phyloP scores from a whole-genome alignment of 2,888 invertebrate species.

The Globia sparganii region DNA sequence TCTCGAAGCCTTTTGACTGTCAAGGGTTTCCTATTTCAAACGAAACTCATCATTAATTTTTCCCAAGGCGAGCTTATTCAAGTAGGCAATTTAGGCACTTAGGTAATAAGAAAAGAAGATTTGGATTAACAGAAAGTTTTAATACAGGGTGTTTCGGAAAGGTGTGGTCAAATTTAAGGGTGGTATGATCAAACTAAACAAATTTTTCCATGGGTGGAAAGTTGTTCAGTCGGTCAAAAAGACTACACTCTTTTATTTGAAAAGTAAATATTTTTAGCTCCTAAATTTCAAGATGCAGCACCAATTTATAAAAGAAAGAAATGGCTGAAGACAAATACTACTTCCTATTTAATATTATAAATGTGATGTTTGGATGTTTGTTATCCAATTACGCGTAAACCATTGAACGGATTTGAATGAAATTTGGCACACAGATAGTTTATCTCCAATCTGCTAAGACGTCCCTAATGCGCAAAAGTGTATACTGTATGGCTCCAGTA shows the following conservation, averaged over 20 bases:
- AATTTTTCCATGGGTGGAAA: too few relatives aligned
- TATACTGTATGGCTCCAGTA: too few relatives aligned
- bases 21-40: neutral
- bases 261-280: neutral
- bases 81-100: neutral
- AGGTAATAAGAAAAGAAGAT: neutral
- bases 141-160: too few relatives aligned
- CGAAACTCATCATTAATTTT: constrained; percentile 12
- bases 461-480: too few relatives aligned
- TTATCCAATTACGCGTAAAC: neutral
- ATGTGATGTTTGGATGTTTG: too few relatives aligned
- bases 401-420: neutral
- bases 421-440: neutral
- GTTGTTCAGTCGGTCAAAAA: neutral
- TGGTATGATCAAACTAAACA: too few relatives aligned
- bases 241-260: neutral
- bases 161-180: too few relatives aligned
- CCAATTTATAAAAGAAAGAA: neutral
- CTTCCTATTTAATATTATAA: too few relatives aligned
- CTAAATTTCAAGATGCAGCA: neutral
- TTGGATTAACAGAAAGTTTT: neutral
- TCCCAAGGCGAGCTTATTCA: neutral
- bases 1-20: constrained; percentile 20
- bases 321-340: too few relatives aligned
- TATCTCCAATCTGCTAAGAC: too few relatives aligned